Evolutionary conservation across 2,797 vertebrate species (phyloP).

Genomic region (Benthosema pterotum): DNA sequence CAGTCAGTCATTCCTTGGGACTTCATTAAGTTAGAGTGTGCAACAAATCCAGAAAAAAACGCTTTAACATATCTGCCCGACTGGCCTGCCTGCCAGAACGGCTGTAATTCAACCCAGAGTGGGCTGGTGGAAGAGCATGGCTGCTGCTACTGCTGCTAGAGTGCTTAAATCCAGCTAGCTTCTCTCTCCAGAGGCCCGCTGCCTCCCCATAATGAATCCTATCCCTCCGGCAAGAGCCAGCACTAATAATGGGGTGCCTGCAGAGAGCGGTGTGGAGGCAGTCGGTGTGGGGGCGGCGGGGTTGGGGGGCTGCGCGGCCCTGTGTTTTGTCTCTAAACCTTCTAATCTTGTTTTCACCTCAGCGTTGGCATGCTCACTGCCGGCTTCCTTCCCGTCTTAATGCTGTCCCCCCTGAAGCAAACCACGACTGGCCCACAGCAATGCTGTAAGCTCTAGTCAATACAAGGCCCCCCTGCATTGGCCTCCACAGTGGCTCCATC

Average conservation of each 20-base stretch:
- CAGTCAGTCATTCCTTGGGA: slow-evolving; percentile 5
- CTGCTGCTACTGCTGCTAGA: slow-evolving; percentile 40
- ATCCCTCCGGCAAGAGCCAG: slow-evolving; percentile 39
- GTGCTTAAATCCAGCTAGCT: slow-evolving; percentile 36
- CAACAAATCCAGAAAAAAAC: slow-evolving; percentile 36
- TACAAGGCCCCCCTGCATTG: too few species aligned
- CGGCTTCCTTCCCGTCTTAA: slow-evolving; percentile 46
- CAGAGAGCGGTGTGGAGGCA: slow-evolving; percentile 24
- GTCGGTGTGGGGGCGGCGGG: slow-evolving; percentile 13
- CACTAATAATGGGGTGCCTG: slow-evolving; percentile 53
- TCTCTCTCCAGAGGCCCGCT: slow-evolving; percentile 37
- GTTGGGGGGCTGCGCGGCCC: too few species aligned
- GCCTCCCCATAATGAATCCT: slow-evolving; percentile 44
- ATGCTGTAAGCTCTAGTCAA: not conserved
- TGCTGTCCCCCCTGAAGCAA: slow-evolving; percentile 7
- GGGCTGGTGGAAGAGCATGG: slow-evolving; percentile 14
- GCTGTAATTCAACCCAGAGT: slow-evolving; percentile 44
- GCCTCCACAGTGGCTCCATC: too few species aligned
- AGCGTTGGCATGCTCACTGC: slow-evolving; percentile 42
- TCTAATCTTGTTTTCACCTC: slow-evolving; percentile 57
- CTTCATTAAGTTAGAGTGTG: not conserved
- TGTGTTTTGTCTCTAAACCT: slow-evolving; percentile 66
- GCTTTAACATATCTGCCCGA: slow-evolving; percentile 61
- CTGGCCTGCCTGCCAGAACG: slow-evolving; percentile 18
- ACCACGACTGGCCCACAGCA: too few species aligned